Conservation (phyloP, 1,140 invertebrate species). For the Cyclargus thomasi region DNA sequence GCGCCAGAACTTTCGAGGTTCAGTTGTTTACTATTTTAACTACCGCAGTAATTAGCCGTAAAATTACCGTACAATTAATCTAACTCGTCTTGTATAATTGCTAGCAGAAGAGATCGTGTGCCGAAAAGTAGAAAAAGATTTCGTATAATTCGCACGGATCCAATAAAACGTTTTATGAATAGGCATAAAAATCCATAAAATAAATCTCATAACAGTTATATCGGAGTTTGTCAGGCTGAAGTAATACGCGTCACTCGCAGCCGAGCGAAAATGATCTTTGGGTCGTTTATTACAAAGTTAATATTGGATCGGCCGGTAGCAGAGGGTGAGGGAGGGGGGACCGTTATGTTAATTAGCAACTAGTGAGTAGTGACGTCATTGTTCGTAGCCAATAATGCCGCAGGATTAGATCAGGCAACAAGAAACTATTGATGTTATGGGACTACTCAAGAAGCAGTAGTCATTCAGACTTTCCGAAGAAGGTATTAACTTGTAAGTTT, state of each 20-base stretch:
- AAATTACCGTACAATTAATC: too few relatives aligned
- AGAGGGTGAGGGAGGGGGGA: background rate
- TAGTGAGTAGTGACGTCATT: background rate
- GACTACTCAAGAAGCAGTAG: too few relatives aligned
- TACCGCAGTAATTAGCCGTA: too few relatives aligned
- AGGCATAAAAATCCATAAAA: constrained; percentile 13
- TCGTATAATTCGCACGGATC: background rate
- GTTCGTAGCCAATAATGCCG: background rate
- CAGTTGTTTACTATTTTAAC: too few relatives aligned
- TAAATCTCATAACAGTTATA: constrained; percentile 11
- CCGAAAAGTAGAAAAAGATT: background rate
- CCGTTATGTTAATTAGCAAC: background rate
- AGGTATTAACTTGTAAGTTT: too few relatives aligned
- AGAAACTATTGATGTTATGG: background rate
- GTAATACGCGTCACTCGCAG: constrained; percentile 1
- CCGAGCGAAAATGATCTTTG: background rate
- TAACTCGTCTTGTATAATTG: background rate
- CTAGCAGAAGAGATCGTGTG: background rate
- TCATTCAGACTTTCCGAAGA: too few relatives aligned
- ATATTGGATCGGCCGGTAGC: background rate
- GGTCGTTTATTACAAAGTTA: constrained; percentile 6
- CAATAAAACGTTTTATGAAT: constrained; percentile 10
- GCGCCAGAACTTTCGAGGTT: too few relatives aligned
- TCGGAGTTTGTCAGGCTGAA: constrained; percentile 9
- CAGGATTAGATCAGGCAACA: background rate